These are phyloP conservation scores for Holothuria leucospilota DNA, from an alignment of 53 echinoderm and acorn worm genomes.

Conservation along the genomic window DNA sequence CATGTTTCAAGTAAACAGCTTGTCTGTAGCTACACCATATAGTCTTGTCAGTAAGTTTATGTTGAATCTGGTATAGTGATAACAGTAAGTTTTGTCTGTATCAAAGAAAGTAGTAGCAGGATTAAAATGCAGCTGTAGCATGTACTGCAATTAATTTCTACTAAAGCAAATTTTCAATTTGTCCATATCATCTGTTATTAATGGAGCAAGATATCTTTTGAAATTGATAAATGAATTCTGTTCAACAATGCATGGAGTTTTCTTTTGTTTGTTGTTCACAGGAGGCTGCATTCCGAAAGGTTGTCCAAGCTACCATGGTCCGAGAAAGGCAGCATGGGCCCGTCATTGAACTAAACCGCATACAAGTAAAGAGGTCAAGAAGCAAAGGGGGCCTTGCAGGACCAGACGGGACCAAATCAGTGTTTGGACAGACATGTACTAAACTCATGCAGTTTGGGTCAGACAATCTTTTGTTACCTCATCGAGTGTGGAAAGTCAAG, in stretches of 20 bases:
- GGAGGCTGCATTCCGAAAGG: constrained; percentile 99
- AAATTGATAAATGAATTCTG: no score
- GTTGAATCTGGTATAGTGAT: no score
- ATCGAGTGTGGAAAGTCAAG: constrained; percentile 99
- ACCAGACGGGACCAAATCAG: constrained; percentile 98
- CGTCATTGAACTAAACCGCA: constrained; percentile 91
- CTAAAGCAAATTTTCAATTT: no score
- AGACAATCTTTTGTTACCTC: constrained; percentile 87
- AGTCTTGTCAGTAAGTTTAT: no score
- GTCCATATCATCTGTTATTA: no score
- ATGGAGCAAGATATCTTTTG: no score
- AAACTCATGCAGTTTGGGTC: constrained; percentile 95
- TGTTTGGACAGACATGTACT: constrained; percentile 93
- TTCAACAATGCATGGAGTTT: neutral
- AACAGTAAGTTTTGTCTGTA: no score
- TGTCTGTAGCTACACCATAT: no score
- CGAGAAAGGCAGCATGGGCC: constrained; percentile 95
- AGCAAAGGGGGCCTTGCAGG: constrained; percentile 98
- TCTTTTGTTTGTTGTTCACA: constrained; percentile 18
- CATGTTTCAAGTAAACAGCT: no score
- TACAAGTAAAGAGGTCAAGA: constrained; percentile 96
- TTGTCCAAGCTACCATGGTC: constrained; percentile 96
- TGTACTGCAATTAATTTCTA: no score
- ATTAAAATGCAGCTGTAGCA: no score
- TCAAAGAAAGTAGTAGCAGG: no score